These are phyloP conservation scores for Microcebus jonahi DNA, from an alignment of 2,113 vertebrate species.

Conservation along the genomic window DNA sequence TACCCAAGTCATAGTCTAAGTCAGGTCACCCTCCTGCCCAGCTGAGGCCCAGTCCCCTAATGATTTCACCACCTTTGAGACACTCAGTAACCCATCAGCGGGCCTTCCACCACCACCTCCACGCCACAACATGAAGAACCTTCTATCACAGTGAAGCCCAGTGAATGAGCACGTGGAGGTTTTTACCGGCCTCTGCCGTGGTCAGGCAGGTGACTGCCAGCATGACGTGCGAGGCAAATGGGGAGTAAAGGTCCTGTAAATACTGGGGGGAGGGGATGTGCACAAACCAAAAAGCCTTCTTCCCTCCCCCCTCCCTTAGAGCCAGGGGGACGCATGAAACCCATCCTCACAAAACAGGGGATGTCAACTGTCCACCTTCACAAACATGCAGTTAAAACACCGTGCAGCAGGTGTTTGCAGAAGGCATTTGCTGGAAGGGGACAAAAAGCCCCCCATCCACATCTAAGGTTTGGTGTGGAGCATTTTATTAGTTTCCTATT, in stretches of 20 bases:
- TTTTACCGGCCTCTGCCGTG: neutral
- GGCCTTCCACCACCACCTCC: neutral
- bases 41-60: neutral
- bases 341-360: neutral
- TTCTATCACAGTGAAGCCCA: neutral
- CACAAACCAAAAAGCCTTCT: neutral
- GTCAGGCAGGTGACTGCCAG: neutral
- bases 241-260: neutral
- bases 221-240: too few species aligned
- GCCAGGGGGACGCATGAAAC: neutral
- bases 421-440: neutral
- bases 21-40: neutral
- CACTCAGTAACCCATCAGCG: neutral
- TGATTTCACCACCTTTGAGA: neutral
- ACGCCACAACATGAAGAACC: neutral
- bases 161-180: neutral
- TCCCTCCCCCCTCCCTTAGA: neutral
- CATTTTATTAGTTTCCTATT: neutral
- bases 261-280: neutral
- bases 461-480: neutral
- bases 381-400: neutral
- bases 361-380: neutral
- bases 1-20: neutral
- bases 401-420: neutral
- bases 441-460: neutral